Evolutionary conservation across 2,888 invertebrate genomes (phyloP).

Genomic region (Gerris lacustris): DNA sequence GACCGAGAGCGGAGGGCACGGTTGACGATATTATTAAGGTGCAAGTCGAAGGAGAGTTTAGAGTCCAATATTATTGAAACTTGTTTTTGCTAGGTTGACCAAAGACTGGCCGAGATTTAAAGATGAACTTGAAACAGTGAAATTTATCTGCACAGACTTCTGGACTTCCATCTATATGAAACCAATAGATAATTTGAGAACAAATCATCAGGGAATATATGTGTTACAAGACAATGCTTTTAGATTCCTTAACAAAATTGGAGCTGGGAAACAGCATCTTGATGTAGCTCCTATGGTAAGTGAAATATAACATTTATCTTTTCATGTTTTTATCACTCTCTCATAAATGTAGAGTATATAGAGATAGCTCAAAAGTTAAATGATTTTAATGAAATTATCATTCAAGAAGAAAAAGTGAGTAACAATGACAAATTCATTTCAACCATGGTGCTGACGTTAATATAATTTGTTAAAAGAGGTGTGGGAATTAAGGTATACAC

Average conservation of each 20-base stretch:
- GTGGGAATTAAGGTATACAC: no score
- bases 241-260: constrained; percentile 75
- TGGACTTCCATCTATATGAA: constrained; percentile 97
- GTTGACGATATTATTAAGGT: no score
- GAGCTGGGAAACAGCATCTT: constrained; percentile 78
- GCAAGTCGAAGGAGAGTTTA: no score
- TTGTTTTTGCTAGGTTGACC: constrained; percentile 47
- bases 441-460: no score
- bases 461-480: no score
- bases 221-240: constrained; percentile 94
- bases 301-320: constrained; percentile 14
- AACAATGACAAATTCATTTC: no score
- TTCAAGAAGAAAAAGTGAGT: no score
- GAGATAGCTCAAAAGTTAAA: no score
- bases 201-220: constrained; percentile 97
- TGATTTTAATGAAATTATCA: no score
- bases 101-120: constrained; percentile 87
- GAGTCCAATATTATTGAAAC: no score
- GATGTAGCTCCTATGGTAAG: constrained; percentile 75
- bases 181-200: constrained; percentile 92
- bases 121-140: constrained; percentile 94
- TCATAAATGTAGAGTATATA: no score
- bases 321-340: background rate
- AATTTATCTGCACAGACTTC: constrained; percentile 97
- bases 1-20: no score